These are phyloP conservation scores for Hydrochoerus hydrochaeris DNA, from an alignment of 2,113 vertebrate species.

Conservation along the genomic window DNA sequence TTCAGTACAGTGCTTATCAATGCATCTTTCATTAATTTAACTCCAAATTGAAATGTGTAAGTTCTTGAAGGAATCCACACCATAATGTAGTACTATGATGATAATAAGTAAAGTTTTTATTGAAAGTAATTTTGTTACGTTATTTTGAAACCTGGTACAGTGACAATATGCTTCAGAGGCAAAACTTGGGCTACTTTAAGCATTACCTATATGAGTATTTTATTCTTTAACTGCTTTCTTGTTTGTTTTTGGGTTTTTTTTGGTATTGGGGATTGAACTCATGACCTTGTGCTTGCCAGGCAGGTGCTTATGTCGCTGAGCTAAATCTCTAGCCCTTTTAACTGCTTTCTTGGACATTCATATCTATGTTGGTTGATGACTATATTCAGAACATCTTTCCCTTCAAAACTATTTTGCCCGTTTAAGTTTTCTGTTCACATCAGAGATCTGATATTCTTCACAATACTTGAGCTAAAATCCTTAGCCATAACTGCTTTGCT, in stretches of 20 bases:
- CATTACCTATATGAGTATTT: background rate
- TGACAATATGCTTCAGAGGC: background rate
- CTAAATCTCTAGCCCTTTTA: background rate
- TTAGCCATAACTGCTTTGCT: background rate
- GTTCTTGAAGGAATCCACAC: background rate
- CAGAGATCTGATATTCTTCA: background rate
- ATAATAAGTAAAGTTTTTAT: background rate
- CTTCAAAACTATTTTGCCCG: background rate
- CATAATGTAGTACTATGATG: background rate
- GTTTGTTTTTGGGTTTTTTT: too few relatives aligned
- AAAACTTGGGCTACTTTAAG: background rate
- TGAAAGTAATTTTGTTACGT: slow-evolving; percentile 18
- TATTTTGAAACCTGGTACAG: background rate
- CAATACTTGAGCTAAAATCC: background rate
- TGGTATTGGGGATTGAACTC: too few relatives aligned
- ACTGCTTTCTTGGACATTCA: background rate
- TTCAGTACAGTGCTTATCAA: background rate
- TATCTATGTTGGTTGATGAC: background rate
- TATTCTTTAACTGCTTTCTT: background rate
- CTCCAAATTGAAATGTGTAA: background rate
- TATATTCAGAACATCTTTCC: background rate
- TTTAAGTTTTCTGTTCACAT: background rate
- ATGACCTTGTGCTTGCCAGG: too few relatives aligned
- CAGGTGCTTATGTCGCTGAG: too few relatives aligned
- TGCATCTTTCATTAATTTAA: background rate